Evolutionary conservation across 2,113 vertebrate species (phyloP), one percentile per base, ranked within the genome.

Genomic region (Dermatemys mawii): DNA sequence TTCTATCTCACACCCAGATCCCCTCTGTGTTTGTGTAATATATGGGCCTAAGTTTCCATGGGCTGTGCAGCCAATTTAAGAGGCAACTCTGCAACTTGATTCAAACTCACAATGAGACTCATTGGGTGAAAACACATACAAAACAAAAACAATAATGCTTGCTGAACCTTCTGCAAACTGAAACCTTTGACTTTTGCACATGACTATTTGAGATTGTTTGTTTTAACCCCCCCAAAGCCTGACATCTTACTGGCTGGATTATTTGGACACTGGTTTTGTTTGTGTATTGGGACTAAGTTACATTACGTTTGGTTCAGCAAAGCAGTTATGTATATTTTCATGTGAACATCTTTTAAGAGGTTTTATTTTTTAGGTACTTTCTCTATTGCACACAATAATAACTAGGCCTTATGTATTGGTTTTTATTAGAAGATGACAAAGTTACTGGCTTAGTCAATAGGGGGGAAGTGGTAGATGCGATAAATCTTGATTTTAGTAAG

Each of bases 181-280:
- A 76, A 90, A 29, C 1, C 41, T 9, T 1, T 0, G 5, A 57
- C 8, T 57, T 3, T 48, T 78, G 46, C 51, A 70, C 3, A 2
- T 11, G 90, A 21, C 21, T 84, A 17, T 29, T 90, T 60, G 53
- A 35, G 29, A n/a, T n/a, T n/a, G n/a, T n/a, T 11, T 2, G 84
- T 93, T 51, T 38, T 82, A 84, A 90, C 51, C 9, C 35, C 16
- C 32, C 8, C 63, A 63, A 93, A 89, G 4, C 32, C 44, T 46
- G 88, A 29, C 50, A 48, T 67, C 67, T 55, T 13, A 35, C 19
- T 89, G 48, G 7, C 22, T 88, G 35, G 8, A 21, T 89, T 87
- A 80, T 83, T 87, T 89, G 75, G 79, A 83, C 24, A 73, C 80
- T 53, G 95, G 53, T 41, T 80, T 27, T 57, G 27, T 88, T 88